Conservation (phyloP, 92 coral and sea anemone genomes). For the Galaxea fascicularis region DNA sequence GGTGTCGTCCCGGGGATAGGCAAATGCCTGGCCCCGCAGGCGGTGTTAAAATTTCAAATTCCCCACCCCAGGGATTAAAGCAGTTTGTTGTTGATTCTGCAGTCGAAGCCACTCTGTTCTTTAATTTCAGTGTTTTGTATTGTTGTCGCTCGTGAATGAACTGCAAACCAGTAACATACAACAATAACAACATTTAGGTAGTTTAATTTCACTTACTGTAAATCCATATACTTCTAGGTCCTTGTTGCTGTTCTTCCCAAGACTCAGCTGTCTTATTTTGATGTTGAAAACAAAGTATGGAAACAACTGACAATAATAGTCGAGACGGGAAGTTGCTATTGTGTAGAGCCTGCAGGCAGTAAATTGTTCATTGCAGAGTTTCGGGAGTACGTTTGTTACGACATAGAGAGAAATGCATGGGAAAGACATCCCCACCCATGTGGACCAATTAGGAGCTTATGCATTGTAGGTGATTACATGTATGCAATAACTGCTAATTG, state of each 20-base stretch:
- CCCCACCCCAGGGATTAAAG: too few relatives aligned
- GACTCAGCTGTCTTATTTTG: neutral
- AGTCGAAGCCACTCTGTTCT: too few relatives aligned
- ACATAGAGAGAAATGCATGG: constrained; percentile 19
- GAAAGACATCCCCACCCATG: neutral
- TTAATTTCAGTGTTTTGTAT: too few relatives aligned
- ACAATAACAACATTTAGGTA: too few relatives aligned
- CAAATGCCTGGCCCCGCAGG: too few relatives aligned
- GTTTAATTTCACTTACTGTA: too few relatives aligned
- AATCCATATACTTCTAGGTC: neutral
- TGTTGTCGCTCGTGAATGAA: too few relatives aligned
- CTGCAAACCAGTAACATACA: too few relatives aligned
- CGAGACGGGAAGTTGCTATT: neutral
- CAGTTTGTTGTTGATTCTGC: too few relatives aligned
- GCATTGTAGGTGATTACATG: constrained; percentile 2
- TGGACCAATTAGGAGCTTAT: neutral
- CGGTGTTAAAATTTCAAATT: too few relatives aligned
- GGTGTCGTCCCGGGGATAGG: too few relatives aligned
- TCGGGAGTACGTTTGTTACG: neutral
- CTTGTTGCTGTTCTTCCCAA: constrained; percentile 8
- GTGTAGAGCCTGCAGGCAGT: constrained; percentile 14
- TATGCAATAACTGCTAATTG: neutral
- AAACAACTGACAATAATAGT: neutral
- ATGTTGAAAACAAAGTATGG: constrained; percentile 8
- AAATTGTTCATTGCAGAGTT: neutral